These are phyloP conservation scores for Willisornis vidua DNA, from an alignment of 2,113 vertebrate species.

Conservation along the genomic window DNA sequence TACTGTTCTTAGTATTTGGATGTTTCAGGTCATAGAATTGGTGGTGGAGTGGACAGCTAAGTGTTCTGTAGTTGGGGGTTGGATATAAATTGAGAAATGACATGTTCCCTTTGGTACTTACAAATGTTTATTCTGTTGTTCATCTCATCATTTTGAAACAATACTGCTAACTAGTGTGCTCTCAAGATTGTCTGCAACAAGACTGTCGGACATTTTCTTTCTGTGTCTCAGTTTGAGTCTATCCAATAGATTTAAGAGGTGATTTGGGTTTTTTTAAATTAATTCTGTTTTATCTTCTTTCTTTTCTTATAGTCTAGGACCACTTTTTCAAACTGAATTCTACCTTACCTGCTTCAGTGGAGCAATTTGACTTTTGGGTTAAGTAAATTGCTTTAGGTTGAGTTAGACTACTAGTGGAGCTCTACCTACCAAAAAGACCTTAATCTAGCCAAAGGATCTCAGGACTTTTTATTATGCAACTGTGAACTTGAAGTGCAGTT, in stretches of 20 bases:
- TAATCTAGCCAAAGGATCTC: neutral
- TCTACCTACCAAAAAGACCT: neutral
- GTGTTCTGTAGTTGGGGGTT: neutral
- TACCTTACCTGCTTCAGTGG: neutral
- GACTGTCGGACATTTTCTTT: neutral
- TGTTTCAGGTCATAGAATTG: neutral
- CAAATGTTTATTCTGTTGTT: neutral
- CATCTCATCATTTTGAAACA: rapidly evolving
- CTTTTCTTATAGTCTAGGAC: neutral
- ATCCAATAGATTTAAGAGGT: neutral
- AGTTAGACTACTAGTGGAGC: neutral
- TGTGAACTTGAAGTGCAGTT: neutral
- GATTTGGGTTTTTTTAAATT: neutral
- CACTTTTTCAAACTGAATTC: neutral
- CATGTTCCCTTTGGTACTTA: neutral
- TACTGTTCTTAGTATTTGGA: neutral
- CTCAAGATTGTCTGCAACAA: neutral
- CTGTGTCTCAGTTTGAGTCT: neutral
- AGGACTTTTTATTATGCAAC: neutral
- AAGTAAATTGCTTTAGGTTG: neutral
- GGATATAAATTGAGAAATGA: neutral
- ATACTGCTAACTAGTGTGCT: neutral
- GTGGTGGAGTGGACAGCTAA: neutral
- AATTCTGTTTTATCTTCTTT: neutral
- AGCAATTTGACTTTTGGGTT: neutral